Conservation (phyloP, 2,888 invertebrate species). For the Dermolepida albohirtum region DNA sequence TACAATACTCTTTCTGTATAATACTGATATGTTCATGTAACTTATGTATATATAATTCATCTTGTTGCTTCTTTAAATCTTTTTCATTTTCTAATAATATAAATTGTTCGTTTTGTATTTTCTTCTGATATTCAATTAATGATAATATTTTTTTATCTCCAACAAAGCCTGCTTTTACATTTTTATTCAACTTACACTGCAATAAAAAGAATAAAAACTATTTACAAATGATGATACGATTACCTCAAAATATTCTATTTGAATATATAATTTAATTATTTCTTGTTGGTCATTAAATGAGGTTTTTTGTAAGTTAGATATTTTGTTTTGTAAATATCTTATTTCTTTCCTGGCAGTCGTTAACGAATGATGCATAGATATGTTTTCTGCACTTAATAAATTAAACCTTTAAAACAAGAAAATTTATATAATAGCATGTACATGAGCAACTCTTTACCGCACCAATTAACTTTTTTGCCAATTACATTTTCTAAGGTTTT, state of each 20-base stretch:
- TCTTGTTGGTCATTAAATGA: conserved; percentile 31
- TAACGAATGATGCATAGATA: conserved; percentile 32
- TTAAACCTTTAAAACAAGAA: conserved; percentile 26
- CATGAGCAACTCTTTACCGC: neutral
- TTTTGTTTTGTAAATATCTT: conserved; percentile 11
- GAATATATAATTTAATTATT: conserved; percentile 34
- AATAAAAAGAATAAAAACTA: conserved; percentile 11
- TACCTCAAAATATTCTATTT: conserved; percentile 34
- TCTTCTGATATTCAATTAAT: conserved; percentile 23
- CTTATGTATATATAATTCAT: conserved; percentile 16
- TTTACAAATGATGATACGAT: neutral
- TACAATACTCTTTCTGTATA: conserved; percentile 25
- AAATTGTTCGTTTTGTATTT: conserved; percentile 24
- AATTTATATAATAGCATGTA: neutral
- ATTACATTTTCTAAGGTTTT: conserved; percentile 15
- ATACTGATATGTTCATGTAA: conserved; percentile 31
- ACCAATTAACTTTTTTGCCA: conserved; percentile 21
- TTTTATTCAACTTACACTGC: conserved; percentile 17
- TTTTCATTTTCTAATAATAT: conserved; percentile 14
- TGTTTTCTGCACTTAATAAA: conserved; percentile 37
- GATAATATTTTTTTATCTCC: conserved; percentile 10
- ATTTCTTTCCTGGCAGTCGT: conserved; percentile 15
- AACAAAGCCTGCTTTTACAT: no score
- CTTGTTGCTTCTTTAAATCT: conserved; percentile 19
- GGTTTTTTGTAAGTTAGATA: conserved; percentile 21